Evolutionary conservation across 1,140 invertebrate genomes (phyloP).

Genomic region (Procambarus virginalis): DNA sequence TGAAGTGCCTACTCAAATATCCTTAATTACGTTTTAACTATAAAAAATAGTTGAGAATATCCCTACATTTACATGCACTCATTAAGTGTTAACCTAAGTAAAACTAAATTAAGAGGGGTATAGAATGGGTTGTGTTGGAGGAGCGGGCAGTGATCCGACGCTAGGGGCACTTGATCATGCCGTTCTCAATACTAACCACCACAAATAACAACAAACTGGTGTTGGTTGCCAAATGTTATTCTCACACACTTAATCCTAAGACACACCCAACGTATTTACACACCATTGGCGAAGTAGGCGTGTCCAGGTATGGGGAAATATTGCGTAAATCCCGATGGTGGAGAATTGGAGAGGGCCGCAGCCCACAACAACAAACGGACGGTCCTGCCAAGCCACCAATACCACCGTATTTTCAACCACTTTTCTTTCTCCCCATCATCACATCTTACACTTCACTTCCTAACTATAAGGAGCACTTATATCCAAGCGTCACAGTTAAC

Average conservation of each 20-base stretch:
- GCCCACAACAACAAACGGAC: background rate
- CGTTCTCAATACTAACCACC: background rate
- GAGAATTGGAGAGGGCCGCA: background rate
- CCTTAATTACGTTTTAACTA: no score
- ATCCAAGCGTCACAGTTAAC: conserved; percentile 9
- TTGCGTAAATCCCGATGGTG: conserved; percentile 14
- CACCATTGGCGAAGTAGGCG: conserved; percentile 55
- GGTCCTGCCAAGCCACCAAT: background rate
- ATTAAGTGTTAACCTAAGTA: background rate
- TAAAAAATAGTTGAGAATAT: no score
- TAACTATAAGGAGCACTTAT: background rate
- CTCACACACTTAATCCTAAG: conserved; percentile 1
- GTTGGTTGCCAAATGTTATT: background rate
- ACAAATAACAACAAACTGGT: background rate
- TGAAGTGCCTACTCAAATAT: no score
- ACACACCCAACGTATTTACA: conserved; percentile 22
- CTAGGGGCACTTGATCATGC: background rate
- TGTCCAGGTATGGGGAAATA: conserved; percentile 36
- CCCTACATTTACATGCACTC: background rate
- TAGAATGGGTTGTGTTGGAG: background rate
- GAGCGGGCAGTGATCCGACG: background rate
- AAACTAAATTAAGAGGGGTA: background rate
- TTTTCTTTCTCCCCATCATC: conserved; percentile 20
- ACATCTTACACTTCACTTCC: conserved; percentile 30
- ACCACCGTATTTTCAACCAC: conserved; percentile 25